Percentiles rank a stretch among this genome's conserved stretches.
Evolutionary conservation across 1,140 invertebrate species (phyloP).

Genomic region (Homarus americanus): DNA sequence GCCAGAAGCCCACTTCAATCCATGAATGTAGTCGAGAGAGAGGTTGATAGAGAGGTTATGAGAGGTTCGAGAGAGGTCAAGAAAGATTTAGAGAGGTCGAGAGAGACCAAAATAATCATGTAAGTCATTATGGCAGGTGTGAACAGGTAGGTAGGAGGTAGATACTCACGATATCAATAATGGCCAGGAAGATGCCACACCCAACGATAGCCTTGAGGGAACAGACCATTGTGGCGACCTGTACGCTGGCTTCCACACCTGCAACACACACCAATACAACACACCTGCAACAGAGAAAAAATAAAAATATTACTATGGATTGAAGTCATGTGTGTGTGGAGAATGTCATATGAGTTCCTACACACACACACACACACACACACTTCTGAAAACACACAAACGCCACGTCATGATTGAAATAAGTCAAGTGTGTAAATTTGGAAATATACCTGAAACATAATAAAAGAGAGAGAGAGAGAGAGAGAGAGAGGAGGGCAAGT

Average conservation of each 20-base stretch:
- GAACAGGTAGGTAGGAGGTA: too few relatives aligned
- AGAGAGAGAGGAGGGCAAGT: not conserved
- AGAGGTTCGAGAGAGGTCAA: not conserved
- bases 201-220: not conserved
- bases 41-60: too few relatives aligned
- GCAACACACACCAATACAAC: too few relatives aligned
- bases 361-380: too few relatives aligned
- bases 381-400: not conserved
- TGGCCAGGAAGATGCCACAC: slow-evolving; percentile 11
- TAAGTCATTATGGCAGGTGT: not conserved
- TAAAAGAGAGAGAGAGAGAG: not conserved
- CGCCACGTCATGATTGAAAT: too few relatives aligned
- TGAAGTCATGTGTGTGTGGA: not conserved
- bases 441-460: not conserved
- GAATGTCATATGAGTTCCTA: too few relatives aligned
- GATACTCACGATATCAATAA: slow-evolving; percentile 43
- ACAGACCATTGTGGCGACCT: slow-evolving; percentile 25
- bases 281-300: not conserved
- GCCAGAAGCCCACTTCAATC: slow-evolving; percentile 41
- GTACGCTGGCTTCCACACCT: not conserved
- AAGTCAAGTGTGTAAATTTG: too few relatives aligned
- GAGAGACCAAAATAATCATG: not conserved
- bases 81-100: not conserved
- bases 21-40: not conserved
- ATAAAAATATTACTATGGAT: not conserved